Evolutionary conservation across 2,888 invertebrate species (phyloP), one percentile per base, ranked within the genome.

Genomic region (Tiphia femorata): DNA sequence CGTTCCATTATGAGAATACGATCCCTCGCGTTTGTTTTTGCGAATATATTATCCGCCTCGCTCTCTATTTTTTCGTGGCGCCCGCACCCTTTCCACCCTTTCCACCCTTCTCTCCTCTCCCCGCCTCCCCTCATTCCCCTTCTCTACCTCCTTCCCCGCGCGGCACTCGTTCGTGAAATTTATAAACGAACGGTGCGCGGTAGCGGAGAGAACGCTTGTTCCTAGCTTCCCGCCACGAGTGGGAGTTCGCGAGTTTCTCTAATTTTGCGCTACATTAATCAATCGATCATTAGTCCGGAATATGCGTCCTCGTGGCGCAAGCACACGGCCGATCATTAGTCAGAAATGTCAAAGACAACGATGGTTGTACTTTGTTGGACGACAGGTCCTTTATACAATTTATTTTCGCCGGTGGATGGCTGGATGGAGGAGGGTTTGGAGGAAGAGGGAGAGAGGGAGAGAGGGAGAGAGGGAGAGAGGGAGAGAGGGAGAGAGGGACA

Each of bases 331-430:
- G 48, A 49, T 65, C 66, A 61, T 68, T 70, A 70, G 63, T 70
- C 60, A 70, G 46, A 61, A 58, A 66, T 46, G 70, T 68, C 72
- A 67, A 55, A 58, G 72, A 64, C 72, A 72, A 67, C 58, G 57
- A 10, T 38, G 50, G 27, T 29, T 37, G 47, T 12, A 20, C 37
- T 14, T 27, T 23, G 55, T 41, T 43, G 33, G 19, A 44, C 51
- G 38, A 21, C 14, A 19, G 25, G 23, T 23, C 17, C 46, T 58
- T 54, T 42, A 40, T 49, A 54, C 54, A 35, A 58, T 58, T 58
- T 58, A 49, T 58, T 58, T 58, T 54, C 46, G 25, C 27, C 41
- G 27, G 23, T 6, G 33, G 49, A 17, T 57, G 47, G 48, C 19
- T 8, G 35, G 17, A 35, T 35, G 16, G 17, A 35, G 35, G 35